Conservation (phyloP, 2,888 invertebrate genomes). For the Diarsia rubi region DNA sequence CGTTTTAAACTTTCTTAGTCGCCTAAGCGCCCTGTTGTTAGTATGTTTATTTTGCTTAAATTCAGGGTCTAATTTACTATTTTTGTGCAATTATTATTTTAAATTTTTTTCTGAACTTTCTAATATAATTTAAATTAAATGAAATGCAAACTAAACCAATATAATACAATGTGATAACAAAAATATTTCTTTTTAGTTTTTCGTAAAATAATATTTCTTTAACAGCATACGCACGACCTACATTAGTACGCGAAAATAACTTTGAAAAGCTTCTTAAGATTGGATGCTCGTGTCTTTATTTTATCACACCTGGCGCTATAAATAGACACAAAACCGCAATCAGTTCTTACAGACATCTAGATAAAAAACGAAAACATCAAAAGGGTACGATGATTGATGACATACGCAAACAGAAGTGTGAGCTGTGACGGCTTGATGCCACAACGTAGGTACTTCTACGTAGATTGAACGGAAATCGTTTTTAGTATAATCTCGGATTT, state of each 20-base stretch:
- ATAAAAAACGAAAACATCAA: constrained; percentile 41
- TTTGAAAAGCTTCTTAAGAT: background rate
- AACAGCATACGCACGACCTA: background rate
- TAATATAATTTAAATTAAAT: too few species aligned
- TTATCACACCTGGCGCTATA: background rate
- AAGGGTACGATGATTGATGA: constrained; percentile 53
- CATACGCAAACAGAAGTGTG: constrained; percentile 44
- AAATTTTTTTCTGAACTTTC: too few species aligned
- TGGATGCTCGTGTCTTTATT: background rate
- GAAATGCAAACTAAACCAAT: too few species aligned
- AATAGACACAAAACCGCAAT: constrained; percentile 18
- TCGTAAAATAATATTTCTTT: background rate
- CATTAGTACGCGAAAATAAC: background rate
- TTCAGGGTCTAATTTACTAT: too few species aligned
- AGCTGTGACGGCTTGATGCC: constrained; percentile 27
- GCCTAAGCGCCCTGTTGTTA: too few species aligned
- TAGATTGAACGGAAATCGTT: constrained; percentile 68
- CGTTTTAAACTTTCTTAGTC: too few species aligned
- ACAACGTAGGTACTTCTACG: constrained; percentile 32
- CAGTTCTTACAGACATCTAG: constrained; percentile 29
- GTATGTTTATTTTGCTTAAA: too few species aligned
- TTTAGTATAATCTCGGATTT: constrained; percentile 64
- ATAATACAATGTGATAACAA: too few species aligned
- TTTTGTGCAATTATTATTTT: too few species aligned
- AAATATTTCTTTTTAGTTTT: background rate